Conservation (phyloP, 2,888 invertebrate genomes). For the Xylocampa areola region DNA sequence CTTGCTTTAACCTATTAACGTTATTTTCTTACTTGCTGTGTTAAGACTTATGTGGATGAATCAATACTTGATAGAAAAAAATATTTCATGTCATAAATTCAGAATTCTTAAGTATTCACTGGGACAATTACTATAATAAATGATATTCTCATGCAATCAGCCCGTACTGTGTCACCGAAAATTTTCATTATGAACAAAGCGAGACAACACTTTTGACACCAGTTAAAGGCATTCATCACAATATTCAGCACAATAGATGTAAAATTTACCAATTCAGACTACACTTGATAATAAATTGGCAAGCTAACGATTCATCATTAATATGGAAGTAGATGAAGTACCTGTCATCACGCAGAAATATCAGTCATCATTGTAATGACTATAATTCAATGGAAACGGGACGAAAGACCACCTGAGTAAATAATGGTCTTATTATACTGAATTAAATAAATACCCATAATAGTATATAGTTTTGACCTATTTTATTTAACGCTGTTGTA, state of each 20-base stretch:
- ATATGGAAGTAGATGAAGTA: constrained; percentile 25
- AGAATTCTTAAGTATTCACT: too few relatives aligned
- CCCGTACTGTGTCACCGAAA: too few relatives aligned
- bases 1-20: too few relatives aligned
- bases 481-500: too few relatives aligned
- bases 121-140: too few relatives aligned
- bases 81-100: too few relatives aligned
- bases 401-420: constrained; percentile 20
- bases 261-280: constrained; percentile 17
- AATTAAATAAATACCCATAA: constrained; percentile 25
- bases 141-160: too few relatives aligned
- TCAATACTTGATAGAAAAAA: too few relatives aligned
- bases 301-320: constrained; percentile 27
- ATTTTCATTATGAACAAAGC: too few relatives aligned
- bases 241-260: constrained; percentile 2
- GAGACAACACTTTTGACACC: background rate
- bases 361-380: constrained; percentile 14
- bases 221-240: constrained; percentile 1
- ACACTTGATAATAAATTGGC: constrained; percentile 24
- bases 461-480: too few relatives aligned
- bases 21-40: too few relatives aligned
- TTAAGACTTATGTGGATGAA: too few relatives aligned
- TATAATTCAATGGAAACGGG: constrained; percentile 23
- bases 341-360: constrained; percentile 18
- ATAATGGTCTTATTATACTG: constrained; percentile 18